These are phyloP conservation scores for Epizoanthus stellaris DNA, from an alignment of 92 coral and sea anemone genomes.

Conservation along the genomic window DNA sequence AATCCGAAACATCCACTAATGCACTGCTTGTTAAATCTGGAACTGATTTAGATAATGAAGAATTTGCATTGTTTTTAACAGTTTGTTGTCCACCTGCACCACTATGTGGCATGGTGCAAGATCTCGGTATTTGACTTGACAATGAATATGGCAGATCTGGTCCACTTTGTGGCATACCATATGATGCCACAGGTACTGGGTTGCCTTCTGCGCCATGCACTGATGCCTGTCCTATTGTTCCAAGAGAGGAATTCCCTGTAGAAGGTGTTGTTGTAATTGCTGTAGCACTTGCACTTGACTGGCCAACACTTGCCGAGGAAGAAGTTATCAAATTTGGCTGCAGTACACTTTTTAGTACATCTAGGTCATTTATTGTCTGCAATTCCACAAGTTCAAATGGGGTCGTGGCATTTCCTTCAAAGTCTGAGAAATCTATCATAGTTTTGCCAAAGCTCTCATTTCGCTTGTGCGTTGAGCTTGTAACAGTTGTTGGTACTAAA, in stretches of 20 bases:
- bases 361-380: constrained; percentile 94
- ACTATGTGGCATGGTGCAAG: neutral
- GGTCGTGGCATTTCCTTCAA: constrained; percentile 85
- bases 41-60: constrained; percentile 59
- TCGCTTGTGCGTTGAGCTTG: constrained; percentile 70
- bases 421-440: constrained; percentile 90
- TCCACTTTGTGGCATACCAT: neutral
- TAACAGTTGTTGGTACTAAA: constrained; percentile 85
- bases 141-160: neutral
- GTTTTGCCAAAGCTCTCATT: constrained; percentile 80
- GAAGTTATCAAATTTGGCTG: constrained; percentile 59
- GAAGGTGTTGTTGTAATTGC: constrained; percentile 21
- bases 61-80: constrained; percentile 29
- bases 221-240: neutral
- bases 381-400: constrained; percentile 99
- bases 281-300: constrained; percentile 14
- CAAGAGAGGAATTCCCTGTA: neutral
- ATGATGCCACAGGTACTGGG: neutral
- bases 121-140: constrained; percentile 14
- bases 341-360: constrained; percentile 89
- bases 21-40: constrained; percentile 65
- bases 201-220: neutral
- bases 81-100: neutral
- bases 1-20: constrained; percentile 66
- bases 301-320: neutral